These are phyloP conservation scores for Caenorhabditis uteleia DNA, from an alignment of 2,888 invertebrate species.

Conservation along the genomic window DNA sequence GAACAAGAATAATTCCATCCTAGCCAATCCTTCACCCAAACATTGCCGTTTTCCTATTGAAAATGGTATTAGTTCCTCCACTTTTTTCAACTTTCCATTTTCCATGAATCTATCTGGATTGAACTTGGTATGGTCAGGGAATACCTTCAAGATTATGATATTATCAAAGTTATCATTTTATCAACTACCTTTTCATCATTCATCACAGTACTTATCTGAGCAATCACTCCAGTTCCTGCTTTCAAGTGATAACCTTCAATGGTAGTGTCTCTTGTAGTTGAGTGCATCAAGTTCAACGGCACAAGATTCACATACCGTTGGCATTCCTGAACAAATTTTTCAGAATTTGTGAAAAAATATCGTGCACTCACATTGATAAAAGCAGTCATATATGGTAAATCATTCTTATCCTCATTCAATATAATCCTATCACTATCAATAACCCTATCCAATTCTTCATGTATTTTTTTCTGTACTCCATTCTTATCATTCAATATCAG, in stretches of 20 bases:
- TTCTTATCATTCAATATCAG: conserved; percentile 18
- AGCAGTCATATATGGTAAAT: conserved; percentile 41
- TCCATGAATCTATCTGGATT: conserved; percentile 32
- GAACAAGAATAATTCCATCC: conserved; percentile 45
- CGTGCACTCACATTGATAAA: conserved; percentile 37
- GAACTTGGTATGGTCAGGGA: conserved; percentile 23
- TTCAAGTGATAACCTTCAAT: conserved; percentile 9
- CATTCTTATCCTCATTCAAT: conserved; percentile 42
- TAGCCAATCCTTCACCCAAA: conserved; percentile 43
- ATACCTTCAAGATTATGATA: too few relatives aligned
- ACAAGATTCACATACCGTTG: conserved; percentile 31
- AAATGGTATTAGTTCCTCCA: conserved; percentile 40
- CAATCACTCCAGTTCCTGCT: conserved; percentile 29
- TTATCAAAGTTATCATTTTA: too few relatives aligned
- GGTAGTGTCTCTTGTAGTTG: conserved; percentile 16
- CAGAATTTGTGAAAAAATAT: not conserved
- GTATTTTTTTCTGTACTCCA: conserved; percentile 39
- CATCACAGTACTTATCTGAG: conserved; percentile 33
- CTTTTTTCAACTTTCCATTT: conserved; percentile 48
- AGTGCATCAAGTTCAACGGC: conserved; percentile 28
- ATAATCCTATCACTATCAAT: conserved; percentile 43
- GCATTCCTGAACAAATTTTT: conserved; percentile 18
- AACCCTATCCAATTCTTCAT: conserved; percentile 45
- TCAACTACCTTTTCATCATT: conserved; percentile 22
- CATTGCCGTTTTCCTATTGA: conserved; percentile 43